phyloP scores from a whole-genome alignment of 2,888 invertebrate species.

The Ernsta delagoae region DNA sequence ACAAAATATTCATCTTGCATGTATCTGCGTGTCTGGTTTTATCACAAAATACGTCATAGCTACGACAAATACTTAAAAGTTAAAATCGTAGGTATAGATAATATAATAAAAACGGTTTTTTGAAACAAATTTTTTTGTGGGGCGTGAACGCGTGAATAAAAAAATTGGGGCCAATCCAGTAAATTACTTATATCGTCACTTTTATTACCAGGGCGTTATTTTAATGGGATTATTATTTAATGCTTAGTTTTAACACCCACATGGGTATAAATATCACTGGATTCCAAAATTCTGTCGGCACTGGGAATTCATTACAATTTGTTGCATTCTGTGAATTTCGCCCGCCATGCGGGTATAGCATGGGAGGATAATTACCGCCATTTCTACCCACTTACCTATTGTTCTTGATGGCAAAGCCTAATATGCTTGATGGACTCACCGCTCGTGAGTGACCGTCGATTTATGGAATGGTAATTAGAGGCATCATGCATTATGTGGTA shows the following conservation, averaged over 20 bases:
- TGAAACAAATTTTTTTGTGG: neutral
- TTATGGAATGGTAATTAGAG: conserved; percentile 34
- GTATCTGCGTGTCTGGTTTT: too few relatives aligned
- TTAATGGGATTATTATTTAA: conserved; percentile 22
- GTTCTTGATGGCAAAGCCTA: conserved; percentile 41
- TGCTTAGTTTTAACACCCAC: conserved; percentile 38
- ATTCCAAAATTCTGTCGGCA: conserved; percentile 37
- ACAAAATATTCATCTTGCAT: too few relatives aligned
- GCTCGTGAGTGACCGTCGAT: conserved; percentile 37
- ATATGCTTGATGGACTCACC: conserved; percentile 37
- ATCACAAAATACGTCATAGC: too few relatives aligned
- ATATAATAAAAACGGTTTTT: too few relatives aligned
- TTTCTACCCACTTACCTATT: conserved; percentile 50
- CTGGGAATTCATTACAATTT: conserved; percentile 42
- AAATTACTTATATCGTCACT: conserved; percentile 8
- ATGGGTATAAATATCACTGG: conserved; percentile 41
- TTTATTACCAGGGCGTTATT: neutral
- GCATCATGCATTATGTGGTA: conserved; percentile 15
- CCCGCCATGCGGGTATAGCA: conserved; percentile 44
- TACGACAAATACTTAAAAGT: too few relatives aligned
- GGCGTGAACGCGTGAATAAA: too few relatives aligned
- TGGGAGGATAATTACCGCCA: conserved; percentile 48
- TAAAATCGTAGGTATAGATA: too few relatives aligned
- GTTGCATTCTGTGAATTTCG: conserved; percentile 41
- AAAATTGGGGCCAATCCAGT: neutral